Evolutionary conservation across 2,797 vertebrate genomes (phyloP).

Genomic region (Myotis pilosus): DNA sequence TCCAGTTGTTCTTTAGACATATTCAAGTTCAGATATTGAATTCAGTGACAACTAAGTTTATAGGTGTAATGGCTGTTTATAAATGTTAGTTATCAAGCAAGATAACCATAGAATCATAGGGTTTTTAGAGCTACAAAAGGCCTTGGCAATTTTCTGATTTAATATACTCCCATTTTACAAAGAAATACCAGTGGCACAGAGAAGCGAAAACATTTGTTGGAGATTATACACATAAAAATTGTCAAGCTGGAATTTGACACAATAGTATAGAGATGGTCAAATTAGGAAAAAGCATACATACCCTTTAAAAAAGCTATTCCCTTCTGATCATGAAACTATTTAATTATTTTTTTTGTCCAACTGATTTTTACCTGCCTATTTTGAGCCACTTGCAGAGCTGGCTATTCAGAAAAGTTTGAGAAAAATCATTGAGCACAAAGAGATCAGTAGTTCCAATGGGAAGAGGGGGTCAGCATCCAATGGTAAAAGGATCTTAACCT

Average conservation of each 20-base stretch:
- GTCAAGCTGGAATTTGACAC: not conserved
- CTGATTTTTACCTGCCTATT: not conserved
- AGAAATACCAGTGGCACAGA: not conserved
- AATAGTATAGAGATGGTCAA: conserved; percentile 38
- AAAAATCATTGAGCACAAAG: not conserved
- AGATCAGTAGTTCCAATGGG: not conserved
- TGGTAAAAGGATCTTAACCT: not conserved
- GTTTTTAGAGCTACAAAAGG: not conserved
- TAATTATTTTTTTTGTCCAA: not conserved
- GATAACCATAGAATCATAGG: not conserved
- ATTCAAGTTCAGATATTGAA: conserved; percentile 38
- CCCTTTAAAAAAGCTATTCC: conserved; percentile 25
- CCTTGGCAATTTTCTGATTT: not conserved
- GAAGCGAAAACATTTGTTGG: not conserved
- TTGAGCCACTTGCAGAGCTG: not conserved
- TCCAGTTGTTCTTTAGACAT: conserved; percentile 61
- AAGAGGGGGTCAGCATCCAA: not conserved
- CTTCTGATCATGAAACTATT: conserved; percentile 44
- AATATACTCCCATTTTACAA: not conserved
- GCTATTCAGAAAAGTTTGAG: not conserved
- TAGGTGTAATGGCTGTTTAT: not conserved
- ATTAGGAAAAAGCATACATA: not conserved
- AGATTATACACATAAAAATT: not conserved
- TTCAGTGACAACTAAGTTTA: not conserved
- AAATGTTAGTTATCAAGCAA: conserved; percentile 52